Evolutionary conservation across 2,113 vertebrate genomes (phyloP).

Genomic region (Setophaga kirtlandii): DNA sequence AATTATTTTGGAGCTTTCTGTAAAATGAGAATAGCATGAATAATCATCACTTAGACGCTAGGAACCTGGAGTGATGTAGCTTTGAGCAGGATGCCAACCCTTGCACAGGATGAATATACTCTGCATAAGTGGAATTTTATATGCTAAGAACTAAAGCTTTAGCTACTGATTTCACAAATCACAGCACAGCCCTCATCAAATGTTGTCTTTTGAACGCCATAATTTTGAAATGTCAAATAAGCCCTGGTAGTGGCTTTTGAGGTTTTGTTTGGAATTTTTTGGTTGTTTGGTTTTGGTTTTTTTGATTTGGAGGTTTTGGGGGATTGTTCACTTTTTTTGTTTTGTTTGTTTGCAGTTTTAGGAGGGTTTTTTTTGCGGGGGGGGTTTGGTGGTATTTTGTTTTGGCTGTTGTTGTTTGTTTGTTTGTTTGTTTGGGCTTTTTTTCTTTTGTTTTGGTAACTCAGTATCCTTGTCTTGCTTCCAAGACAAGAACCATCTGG

Average conservation of each 20-base stretch:
- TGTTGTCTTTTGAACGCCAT: background rate
- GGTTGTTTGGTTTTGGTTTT: background rate
- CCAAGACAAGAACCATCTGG: background rate
- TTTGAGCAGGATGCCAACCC: background rate
- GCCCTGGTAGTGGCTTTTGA: background rate
- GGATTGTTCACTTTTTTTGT: background rate
- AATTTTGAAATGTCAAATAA: background rate
- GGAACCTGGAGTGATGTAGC: accelerated
- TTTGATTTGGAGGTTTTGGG: too few species aligned
- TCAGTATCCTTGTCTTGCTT: background rate
- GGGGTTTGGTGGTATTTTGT: background rate
- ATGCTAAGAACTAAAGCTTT: background rate
- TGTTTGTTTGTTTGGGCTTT: background rate
- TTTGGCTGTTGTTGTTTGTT: background rate
- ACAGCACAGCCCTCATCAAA: background rate
- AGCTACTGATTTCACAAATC: background rate
- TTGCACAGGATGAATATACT: accelerated
- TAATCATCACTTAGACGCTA: background rate
- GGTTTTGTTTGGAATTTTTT: background rate
- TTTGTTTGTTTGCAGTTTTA: background rate
- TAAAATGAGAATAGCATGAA: background rate
- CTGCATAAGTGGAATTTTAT: background rate
- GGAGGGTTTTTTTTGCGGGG: background rate
- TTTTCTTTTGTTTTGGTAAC: background rate
- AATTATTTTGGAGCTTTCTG: background rate